Percentiles rank a stretch among this genome's conserved stretches.
Conservation (phyloP, 1,140 invertebrate genomes). For the Hypothenemus hampei region DNA sequence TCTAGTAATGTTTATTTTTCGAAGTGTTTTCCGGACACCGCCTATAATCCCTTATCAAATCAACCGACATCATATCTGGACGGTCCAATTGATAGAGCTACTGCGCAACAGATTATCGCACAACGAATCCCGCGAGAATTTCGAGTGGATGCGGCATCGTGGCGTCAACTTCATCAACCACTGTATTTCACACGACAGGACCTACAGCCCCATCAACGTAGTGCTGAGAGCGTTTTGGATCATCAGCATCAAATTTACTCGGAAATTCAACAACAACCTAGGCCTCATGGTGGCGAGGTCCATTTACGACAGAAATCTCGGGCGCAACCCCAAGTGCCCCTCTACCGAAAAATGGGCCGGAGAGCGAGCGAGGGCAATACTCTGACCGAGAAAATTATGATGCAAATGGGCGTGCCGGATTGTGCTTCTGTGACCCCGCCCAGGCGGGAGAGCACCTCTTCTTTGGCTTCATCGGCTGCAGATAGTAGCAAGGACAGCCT, state of each 20-base stretch:
- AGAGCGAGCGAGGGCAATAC: conserved; percentile 52
- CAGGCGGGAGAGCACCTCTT: conserved; percentile 55
- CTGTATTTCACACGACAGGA: conserved; percentile 32
- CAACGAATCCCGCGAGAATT: conserved; percentile 31
- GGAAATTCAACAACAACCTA: conserved; percentile 29
- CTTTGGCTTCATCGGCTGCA: conserved; percentile 53
- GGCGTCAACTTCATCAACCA: conserved; percentile 40
- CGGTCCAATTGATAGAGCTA: conserved; percentile 43
- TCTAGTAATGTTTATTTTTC: conserved; percentile 28
- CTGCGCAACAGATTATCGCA: conserved; percentile 33
- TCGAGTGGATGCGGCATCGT: conserved; percentile 40
- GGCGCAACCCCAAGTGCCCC: conserved; percentile 52
- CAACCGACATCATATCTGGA: conserved; percentile 44
- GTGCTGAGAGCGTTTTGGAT: conserved; percentile 37
- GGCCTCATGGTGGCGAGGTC: conserved; percentile 9
- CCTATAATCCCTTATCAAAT: conserved; percentile 80
- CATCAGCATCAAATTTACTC: conserved; percentile 34
- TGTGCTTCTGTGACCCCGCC: conserved; percentile 43
- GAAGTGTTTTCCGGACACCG: conserved; percentile 82
- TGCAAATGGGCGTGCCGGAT: conserved; percentile 31
- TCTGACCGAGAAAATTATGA: conserved; percentile 33
- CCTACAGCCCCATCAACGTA: conserved; percentile 30
- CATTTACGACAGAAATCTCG: conserved; percentile 35
- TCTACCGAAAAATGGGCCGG: conserved; percentile 46
- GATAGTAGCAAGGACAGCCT: conserved; percentile 48